A percentile compares a stretch with the other conserved stretches of the same genome.
Evolutionary conservation across 2,797 vertebrate genomes (phyloP).

Genomic region (Luscinia luscinia): DNA sequence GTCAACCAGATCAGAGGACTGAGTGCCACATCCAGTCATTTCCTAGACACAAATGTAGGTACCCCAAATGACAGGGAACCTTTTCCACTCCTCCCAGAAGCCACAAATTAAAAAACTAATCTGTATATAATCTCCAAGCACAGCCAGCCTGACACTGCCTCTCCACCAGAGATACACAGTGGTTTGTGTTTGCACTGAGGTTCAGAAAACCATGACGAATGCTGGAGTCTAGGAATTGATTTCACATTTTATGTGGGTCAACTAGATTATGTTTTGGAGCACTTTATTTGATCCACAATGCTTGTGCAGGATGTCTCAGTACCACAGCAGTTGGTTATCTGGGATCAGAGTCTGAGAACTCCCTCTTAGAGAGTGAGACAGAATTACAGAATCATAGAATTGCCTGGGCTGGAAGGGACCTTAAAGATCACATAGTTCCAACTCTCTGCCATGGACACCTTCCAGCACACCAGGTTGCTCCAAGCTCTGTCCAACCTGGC

Average conservation of each 20-base stretch:
- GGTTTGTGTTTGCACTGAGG: background rate
- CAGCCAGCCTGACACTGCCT: background rate
- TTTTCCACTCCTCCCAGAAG: background rate
- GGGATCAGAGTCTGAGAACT: background rate
- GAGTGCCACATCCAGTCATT: background rate
- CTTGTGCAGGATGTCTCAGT: background rate
- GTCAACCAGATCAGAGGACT: background rate
- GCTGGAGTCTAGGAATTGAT: background rate
- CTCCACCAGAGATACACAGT: rapidly evolving
- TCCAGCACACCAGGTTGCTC: rapidly evolving
- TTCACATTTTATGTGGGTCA: background rate
- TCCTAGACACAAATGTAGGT: background rate
- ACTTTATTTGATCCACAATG: background rate
- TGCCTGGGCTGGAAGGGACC: background rate
- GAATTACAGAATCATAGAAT: background rate
- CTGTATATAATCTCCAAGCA: background rate
- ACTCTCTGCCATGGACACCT: background rate
- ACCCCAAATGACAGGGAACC: background rate
- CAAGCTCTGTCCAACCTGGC: background rate
- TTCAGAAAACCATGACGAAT: background rate
- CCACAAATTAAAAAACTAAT: background rate
- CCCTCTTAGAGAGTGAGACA: background rate
- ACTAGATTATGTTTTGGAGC: background rate
- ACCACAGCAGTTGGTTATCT: background rate
- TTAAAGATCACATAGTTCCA: background rate